Conservation (phyloP, 64 coral and sea anemone genomes). For the Anthopleura sola region DNA sequence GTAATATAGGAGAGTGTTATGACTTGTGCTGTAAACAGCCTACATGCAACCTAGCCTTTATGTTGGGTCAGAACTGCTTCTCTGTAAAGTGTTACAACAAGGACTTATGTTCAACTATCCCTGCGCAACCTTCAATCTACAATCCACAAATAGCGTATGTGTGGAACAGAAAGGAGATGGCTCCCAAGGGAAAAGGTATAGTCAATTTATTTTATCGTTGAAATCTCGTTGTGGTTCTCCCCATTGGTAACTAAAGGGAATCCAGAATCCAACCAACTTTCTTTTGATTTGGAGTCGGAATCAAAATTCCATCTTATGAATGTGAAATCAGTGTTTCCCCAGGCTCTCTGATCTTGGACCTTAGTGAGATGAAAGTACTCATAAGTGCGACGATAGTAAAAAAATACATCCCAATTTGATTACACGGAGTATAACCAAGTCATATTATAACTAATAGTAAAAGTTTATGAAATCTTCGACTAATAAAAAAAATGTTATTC, state of each 20-base stretch:
- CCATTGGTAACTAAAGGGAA: no score
- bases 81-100: constrained; percentile 95
- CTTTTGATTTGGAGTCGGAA: no score
- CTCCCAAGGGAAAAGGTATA: constrained; percentile 33
- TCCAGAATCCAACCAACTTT: neutral
- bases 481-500: neutral
- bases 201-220: neutral
- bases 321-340: no score
- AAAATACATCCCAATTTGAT: no score
- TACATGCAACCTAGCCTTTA: constrained; percentile 92
- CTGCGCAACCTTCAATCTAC: constrained; percentile 91
- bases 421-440: no score
- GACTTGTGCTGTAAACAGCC: constrained; percentile 79
- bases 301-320: no score
- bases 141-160: constrained; percentile 99
- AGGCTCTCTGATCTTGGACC: no score
- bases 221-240: no score
- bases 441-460: no score
- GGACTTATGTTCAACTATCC: constrained; percentile 81
- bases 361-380: no score
- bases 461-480: neutral
- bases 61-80: constrained; percentile 98
- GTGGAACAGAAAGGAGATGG: constrained; percentile 54
- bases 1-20: constrained; percentile 89
- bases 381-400: no score